A percentile compares a stretch with the other conserved stretches of the same genome.
phyloP scores from a whole-genome alignment of 2,888 invertebrate genomes.

The Aphrophora alni region DNA sequence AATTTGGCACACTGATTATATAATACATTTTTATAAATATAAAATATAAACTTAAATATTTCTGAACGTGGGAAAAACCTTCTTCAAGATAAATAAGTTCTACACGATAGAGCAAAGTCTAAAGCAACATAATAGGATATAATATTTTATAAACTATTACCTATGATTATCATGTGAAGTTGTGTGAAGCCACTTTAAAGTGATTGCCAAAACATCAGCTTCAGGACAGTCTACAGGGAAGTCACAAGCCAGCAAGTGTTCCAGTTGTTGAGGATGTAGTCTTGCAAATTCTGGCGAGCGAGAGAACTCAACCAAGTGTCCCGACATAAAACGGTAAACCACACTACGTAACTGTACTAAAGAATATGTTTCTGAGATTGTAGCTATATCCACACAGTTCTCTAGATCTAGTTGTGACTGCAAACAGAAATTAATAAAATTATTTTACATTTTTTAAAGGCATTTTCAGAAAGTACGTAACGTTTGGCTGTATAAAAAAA shows the following conservation, averaged over 20 bases:
- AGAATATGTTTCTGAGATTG: conserved; percentile 72
- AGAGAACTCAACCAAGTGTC: conserved; percentile 67
- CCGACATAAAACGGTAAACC: conserved; percentile 71
- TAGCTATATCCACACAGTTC: conserved; percentile 74
- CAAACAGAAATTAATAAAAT: conserved; percentile 25
- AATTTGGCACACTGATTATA: no score
- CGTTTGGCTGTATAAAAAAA: no score
- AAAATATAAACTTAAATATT: no score
- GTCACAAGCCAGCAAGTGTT: conserved; percentile 67
- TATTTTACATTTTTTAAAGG: not conserved
- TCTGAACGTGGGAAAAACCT: no score
- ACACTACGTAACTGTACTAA: conserved; percentile 64
- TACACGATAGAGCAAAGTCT: no score
- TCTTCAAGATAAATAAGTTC: no score
- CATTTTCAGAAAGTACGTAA: no score
- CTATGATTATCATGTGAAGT: conserved; percentile 53
- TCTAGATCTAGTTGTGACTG: conserved; percentile 71
- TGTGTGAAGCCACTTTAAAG: conserved; percentile 64
- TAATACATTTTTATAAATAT: no score
- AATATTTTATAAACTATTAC: conserved; percentile 44
- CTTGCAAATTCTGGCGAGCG: conserved; percentile 66
- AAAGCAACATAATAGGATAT: no score
- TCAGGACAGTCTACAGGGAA: conserved; percentile 74
- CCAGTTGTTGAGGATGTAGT: conserved; percentile 66
- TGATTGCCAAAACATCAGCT: conserved; percentile 64